These are phyloP conservation scores for Zaprionus tsacasi DNA, from an alignment of 1,140 invertebrate species.

Conservation along the genomic window DNA sequence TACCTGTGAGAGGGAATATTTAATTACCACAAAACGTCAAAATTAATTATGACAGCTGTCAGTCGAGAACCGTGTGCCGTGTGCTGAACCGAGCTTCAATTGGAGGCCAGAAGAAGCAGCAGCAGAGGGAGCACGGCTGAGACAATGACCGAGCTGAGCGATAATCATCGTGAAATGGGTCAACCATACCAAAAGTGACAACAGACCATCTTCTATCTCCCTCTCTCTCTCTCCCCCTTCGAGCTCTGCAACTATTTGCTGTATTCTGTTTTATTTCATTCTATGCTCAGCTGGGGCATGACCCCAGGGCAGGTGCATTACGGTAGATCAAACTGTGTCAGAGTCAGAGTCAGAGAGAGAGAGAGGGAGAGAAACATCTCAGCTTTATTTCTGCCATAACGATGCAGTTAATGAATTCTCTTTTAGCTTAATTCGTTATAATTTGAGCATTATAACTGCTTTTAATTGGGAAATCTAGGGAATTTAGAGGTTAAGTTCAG, in stretches of 20 bases:
- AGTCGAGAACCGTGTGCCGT: conserved; percentile 50
- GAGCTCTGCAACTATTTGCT: conserved; percentile 1
- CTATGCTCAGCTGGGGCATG: conserved; percentile 4
- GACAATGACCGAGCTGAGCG: conserved; percentile 58
- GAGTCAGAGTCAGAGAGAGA: not conserved
- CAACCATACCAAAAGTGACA: conserved; percentile 76
- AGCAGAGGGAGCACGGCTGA: conserved; percentile 12
- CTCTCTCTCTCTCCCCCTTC: not conserved
- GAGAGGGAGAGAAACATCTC: not conserved
- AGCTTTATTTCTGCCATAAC: not conserved
- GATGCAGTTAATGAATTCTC: conserved; percentile 37
- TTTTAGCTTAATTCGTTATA: not conserved
- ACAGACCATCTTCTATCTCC: conserved; percentile 44
- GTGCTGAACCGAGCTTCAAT: conserved; percentile 36
- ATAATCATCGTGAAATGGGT: conserved; percentile 74
- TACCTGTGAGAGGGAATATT: conserved; percentile 72
- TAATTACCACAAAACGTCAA: conserved; percentile 75
- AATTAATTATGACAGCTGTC: conserved; percentile 82
- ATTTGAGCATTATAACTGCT: not conserved
- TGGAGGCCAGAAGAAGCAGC: conserved; percentile 6
- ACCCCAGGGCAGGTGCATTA: conserved; percentile 39
- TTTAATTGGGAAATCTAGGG: not conserved
- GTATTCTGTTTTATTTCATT: conserved; percentile 13
- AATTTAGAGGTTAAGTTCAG: not conserved
- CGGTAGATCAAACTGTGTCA: conserved; percentile 44